Percentiles rank a stretch among this genome's conserved stretches.
Conservation (phyloP, 2,797 vertebrate species). For the Gadopsis bispinosus region DNA sequence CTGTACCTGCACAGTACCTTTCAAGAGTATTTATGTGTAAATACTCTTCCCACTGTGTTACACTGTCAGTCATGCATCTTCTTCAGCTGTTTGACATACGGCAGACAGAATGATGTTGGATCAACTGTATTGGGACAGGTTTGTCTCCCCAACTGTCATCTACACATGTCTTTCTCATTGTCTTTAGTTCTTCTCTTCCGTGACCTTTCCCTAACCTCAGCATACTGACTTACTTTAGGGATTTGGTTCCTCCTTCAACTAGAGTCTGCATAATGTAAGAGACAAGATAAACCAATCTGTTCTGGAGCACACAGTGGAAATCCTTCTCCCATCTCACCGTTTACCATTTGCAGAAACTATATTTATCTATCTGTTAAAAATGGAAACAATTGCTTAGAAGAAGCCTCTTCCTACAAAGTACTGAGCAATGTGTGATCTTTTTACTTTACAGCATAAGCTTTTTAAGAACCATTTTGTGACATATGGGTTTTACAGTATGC, state of each 20-base stretch:
- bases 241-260: not conserved
- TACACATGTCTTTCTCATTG: conserved; percentile 1
- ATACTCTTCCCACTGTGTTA: not conserved
- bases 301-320: not conserved
- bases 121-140: conserved; percentile 8
- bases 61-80: conserved; percentile 28
- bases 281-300: conserved; percentile 7
- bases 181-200: conserved; percentile 2
- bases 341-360: not conserved
- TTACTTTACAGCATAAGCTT: conserved; percentile 34
- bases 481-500: conserved; percentile 19
- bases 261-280: not conserved
- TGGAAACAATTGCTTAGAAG: conserved; percentile 10
- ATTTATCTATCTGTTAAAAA: conserved; percentile 23
- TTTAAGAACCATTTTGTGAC: conserved; percentile 43
- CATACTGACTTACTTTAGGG: conserved; percentile 6
- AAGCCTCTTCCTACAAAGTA: not conserved
- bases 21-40: not conserved
- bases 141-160: conserved; percentile 23
- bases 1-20: conserved; percentile 1
- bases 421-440: conserved; percentile 10
- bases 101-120: conserved; percentile 26
- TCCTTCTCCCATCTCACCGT: not conserved
- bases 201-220: conserved; percentile 1
- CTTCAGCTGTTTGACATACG: conserved; percentile 8